Percentiles rank a stretch among this genome's conserved stretches.
These are phyloP conservation scores for Cactoblastis cactorum DNA, from an alignment of 2,888 invertebrate species.

Conservation along the genomic window DNA sequence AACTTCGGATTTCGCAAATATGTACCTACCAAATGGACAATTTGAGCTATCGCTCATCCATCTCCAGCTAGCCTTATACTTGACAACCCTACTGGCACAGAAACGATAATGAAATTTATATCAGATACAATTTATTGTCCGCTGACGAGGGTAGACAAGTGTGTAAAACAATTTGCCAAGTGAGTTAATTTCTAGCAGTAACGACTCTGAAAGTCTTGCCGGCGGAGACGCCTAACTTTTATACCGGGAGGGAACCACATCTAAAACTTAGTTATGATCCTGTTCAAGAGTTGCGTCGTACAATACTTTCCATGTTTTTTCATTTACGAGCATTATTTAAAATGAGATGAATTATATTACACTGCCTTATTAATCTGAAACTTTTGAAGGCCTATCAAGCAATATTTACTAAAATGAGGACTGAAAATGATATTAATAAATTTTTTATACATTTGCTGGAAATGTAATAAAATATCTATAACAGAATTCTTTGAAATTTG, in stretches of 20 bases:
- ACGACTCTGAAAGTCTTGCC: conserved; percentile 25
- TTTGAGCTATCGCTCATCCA: conserved; percentile 7
- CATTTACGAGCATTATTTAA: neutral
- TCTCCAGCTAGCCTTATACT: neutral
- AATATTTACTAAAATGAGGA: no score
- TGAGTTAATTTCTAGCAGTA: conserved; percentile 45
- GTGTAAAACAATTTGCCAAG: conserved; percentile 62
- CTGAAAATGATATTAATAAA: no score
- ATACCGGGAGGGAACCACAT: conserved; percentile 24
- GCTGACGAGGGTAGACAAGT: conserved; percentile 51
- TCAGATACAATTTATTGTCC: conserved; percentile 39
- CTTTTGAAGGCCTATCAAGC: no score
- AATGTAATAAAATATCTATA: no score
- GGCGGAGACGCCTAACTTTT: conserved; percentile 25
- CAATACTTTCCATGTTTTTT: neutral
- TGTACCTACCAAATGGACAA: neutral
- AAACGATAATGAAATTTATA: conserved; percentile 35
- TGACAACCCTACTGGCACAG: conserved; percentile 11
- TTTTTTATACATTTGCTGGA: no score
- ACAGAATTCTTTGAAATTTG: no score
- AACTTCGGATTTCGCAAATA: no score
- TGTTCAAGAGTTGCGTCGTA: neutral
- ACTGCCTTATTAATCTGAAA: no score
- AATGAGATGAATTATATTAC: no score
- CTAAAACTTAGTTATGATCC: conserved; percentile 20